Base-by-base conservation (phyloP, 2,888 invertebrate genomes). In the Chymomyza amoena region DNA sequence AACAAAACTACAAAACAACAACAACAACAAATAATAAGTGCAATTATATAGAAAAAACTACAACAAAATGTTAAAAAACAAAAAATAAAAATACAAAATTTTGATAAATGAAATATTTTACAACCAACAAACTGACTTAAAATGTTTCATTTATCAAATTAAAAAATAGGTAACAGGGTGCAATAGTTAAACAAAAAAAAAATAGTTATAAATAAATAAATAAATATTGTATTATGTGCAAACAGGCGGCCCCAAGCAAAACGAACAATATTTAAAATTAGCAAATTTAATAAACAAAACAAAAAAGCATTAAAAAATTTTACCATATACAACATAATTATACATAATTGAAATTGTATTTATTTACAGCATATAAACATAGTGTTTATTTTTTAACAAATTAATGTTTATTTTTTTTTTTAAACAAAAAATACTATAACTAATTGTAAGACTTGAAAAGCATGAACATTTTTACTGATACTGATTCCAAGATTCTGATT, bases 1-100 rank as follows among this genome's bases (percentile, higher is more conserved):
- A 51, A 9, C 36, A 39, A 39, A 39, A 9, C 39, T 5, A 39
- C 13, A 10, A 39, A 39, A 32, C 2, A 2, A 32, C 2, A 4
- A 16, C 52, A 52, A 54, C 54, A 54, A 54, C 54, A 54, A 54
- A 18, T n/a, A 7, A 45, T 16, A 54, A 54, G 54, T 54, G 54
- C 54, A 54, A 54, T 54, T 54, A 54, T 54, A 54, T 54, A 54
- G 54, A 66, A n/a, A n/a, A n/a, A n/a, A 50, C 71, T 20, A 61
- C 18, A 62, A 62, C 36, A 61, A 61, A 70, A 73, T n/a, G n/a
- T 59, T 69, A 73, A 65, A 36, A 18, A 57, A 51, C 51, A 59
- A 32, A 16, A 16, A 20, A 59, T 36, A 32, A 54, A 71, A 36
- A 36, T 20, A 57, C 25, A 25, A 73, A 64, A 69, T 61, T 25